These are phyloP conservation scores for Perca fluviatilis DNA, from an alignment of 2,113 vertebrate genomes.

Conservation along the genomic window DNA sequence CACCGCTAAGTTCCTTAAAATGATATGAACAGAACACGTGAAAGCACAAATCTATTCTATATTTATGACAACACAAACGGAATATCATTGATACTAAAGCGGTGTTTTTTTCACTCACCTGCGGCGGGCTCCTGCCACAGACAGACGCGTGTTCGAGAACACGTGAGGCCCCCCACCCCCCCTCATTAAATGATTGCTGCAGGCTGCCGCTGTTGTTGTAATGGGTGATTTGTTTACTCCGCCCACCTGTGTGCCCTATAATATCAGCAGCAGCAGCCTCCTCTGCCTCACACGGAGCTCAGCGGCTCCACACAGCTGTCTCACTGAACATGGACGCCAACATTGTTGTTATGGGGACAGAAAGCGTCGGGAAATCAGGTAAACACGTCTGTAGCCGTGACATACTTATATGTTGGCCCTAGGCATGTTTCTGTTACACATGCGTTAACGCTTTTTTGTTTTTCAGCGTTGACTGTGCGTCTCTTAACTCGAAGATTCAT, in stretches of 20 bases:
- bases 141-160: background rate
- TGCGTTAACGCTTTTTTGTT: conserved; percentile 1
- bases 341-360: conserved; percentile 87
- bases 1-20: no score
- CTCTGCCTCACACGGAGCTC: conserved; percentile 14
- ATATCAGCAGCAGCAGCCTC: conserved; percentile 15
- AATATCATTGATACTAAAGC: background rate
- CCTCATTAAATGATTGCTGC: background rate
- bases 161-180: conserved; percentile 19
- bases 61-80: background rate
- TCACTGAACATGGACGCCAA: conserved; percentile 84
- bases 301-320: conserved; percentile 13
- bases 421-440: background rate
- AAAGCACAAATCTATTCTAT: no score
- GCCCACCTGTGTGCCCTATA: conserved; percentile 53
- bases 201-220: background rate
- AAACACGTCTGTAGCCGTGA: background rate
- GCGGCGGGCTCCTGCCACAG: background rate
- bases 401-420: rapidly evolving
- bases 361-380: conserved; percentile 90
- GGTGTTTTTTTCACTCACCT: background rate
- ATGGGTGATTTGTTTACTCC: conserved; percentile 27
- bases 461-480: conserved; percentile 89
- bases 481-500: conserved; percentile 91
- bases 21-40: no score